phyloP scores from a whole-genome alignment of 2,888 invertebrate species.

The Acheta domesticus region DNA sequence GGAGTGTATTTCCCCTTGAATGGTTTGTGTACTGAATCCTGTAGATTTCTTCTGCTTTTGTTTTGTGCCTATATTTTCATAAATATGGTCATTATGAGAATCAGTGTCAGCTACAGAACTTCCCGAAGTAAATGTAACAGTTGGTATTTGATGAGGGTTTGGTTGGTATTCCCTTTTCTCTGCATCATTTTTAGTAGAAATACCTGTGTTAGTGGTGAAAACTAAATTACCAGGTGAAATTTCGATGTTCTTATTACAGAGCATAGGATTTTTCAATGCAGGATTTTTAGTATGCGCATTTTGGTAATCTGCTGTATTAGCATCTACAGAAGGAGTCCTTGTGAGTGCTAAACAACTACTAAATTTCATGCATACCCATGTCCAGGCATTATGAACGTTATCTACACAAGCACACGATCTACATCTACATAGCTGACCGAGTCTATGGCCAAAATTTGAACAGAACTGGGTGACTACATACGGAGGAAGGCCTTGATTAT shows the following conservation, averaged over 20 bases:
- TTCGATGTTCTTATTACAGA: constrained; percentile 36
- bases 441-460: not conserved
- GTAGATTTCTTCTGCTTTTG: not conserved
- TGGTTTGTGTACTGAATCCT: not conserved
- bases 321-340: not conserved
- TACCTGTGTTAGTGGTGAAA: constrained; percentile 4
- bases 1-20: not conserved
- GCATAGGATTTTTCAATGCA: constrained; percentile 43
- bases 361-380: not conserved
- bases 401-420: not conserved
- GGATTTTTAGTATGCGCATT: constrained; percentile 30
- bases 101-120: not conserved
- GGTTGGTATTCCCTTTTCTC: constrained; percentile 6
- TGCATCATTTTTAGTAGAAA: not conserved
- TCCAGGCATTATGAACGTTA: not conserved
- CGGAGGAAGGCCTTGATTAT: constrained; percentile 51
- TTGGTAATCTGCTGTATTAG: not conserved
- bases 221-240: not conserved
- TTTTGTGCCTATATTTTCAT: not conserved
- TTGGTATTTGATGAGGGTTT: not conserved
- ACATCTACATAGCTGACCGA: constrained; percentile 12
- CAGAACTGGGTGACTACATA: constrained; percentile 45
- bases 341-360: not conserved
- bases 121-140: not conserved
- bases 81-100: not conserved